phyloP scores from a whole-genome alignment of 1,140 invertebrate genomes.

The Scylla paramamosain region DNA sequence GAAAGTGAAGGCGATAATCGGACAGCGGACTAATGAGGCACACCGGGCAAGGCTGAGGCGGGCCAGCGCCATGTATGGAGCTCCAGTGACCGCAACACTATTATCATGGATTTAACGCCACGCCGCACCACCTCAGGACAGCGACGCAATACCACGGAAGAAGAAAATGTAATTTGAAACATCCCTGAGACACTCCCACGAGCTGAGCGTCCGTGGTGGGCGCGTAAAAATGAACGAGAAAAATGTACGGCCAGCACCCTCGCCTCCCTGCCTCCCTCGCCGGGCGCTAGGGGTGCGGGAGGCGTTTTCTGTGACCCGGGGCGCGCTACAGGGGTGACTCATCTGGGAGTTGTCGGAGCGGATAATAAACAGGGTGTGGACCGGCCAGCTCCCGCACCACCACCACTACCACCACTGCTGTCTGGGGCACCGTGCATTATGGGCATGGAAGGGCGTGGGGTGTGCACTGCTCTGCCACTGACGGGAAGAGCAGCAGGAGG shows the following conservation, averaged over 20 bases:
- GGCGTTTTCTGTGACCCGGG: background rate
- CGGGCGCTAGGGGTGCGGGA: background rate
- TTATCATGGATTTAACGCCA: background rate
- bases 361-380: background rate
- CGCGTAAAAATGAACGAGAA: background rate
- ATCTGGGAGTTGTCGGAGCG: background rate
- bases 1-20: background rate
- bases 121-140: background rate
- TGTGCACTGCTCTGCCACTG: no score
- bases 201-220: background rate
- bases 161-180: background rate
- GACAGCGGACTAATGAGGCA: background rate
- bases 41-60: background rate
- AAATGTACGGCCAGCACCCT: background rate
- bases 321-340: background rate
- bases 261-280: background rate
- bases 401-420: background rate
- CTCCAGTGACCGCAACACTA: background rate
- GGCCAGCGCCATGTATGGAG: background rate
- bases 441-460: background rate
- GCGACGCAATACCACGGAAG: background rate
- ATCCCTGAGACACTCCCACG: background rate
- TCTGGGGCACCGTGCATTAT: background rate
- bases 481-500: background rate
- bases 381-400: background rate